Conservation (phyloP, 2,113 vertebrate species). For the Thryonomys swinderianus region DNA sequence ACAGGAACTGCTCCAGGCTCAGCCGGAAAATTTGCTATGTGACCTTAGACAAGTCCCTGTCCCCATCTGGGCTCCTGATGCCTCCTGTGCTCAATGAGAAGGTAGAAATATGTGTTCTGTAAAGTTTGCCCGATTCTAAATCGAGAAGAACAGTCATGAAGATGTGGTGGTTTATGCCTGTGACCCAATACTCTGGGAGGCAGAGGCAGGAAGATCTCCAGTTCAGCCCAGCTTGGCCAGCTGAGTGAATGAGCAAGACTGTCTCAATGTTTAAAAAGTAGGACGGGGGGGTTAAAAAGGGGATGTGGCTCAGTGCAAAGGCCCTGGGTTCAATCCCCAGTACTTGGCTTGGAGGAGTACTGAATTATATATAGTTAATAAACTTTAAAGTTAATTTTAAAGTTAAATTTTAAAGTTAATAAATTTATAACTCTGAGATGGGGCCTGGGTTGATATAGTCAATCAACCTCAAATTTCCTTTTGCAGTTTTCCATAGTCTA, state of each 20-base stretch:
- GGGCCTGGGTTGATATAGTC: neutral
- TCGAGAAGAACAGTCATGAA: slow-evolving; percentile 19
- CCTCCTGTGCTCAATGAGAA: slow-evolving; percentile 1
- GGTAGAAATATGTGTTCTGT: neutral
- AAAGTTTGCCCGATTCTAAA: slow-evolving; percentile 1
- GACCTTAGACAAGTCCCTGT: slow-evolving; percentile 29
- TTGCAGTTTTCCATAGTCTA: slow-evolving; percentile 34
- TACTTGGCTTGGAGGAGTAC: neutral
- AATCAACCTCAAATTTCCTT: neutral
- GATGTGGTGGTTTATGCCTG: neutral
- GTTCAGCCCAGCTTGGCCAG: neutral
- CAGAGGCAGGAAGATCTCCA: neutral
- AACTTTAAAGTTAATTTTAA: neutral
- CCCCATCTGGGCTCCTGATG: neutral
- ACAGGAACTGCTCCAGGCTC: neutral
- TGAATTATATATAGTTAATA: neutral
- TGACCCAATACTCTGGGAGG: neutral
- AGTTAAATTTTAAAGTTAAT: no score
- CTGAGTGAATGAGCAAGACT: neutral
- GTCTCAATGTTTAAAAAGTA: neutral
- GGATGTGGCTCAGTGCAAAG: neutral
- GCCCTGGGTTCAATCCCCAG: neutral
- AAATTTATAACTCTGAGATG: neutral
- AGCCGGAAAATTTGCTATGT: slow-evolving; percentile 29
- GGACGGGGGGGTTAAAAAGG: neutral